These are phyloP conservation scores for Argyrosomus regius DNA, from an alignment of 2,797 vertebrate species.

Conservation along the genomic window DNA sequence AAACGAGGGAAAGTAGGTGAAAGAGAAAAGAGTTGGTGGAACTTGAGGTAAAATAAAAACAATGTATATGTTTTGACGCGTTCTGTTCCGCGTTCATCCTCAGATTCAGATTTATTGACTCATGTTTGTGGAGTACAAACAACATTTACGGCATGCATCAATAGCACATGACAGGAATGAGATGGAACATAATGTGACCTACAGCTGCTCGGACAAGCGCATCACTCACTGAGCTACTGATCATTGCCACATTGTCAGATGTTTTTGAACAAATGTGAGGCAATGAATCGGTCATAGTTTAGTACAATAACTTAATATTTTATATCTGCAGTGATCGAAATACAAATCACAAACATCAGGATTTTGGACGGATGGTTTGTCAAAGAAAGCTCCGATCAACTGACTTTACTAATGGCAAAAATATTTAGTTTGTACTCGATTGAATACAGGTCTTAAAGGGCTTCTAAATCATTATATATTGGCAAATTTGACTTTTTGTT, in stretches of 20 bases:
- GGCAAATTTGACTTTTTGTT: too few relatives aligned
- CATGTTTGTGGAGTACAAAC: neutral
- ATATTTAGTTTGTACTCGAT: too few relatives aligned
- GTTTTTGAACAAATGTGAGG: neutral
- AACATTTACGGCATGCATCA: neutral
- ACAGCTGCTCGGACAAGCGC: neutral
- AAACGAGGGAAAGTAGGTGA: conserved; percentile 38
- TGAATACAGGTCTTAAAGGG: too few relatives aligned
- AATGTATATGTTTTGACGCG: conserved; percentile 9
- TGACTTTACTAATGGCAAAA: too few relatives aligned
- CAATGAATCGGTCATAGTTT: neutral
- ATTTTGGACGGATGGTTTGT: neutral
- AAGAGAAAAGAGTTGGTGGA: conserved; percentile 16
- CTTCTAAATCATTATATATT: too few relatives aligned
- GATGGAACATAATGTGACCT: neutral
- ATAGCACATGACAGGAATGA: neutral
- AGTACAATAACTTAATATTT: neutral
- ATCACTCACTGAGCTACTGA: neutral
- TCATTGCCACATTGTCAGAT: too few relatives aligned
- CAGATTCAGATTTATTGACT: neutral
- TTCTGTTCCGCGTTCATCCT: too few relatives aligned
- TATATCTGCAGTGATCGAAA: neutral
- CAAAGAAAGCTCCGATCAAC: too few relatives aligned
- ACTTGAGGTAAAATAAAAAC: conserved; percentile 19
- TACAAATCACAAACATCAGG: neutral